A percentile compares a stretch with the other conserved stretches of the same genome.
These are phyloP conservation scores for Caenorhabditis brenneri DNA, from an alignment of 1,140 invertebrate species.

Conservation along the genomic window DNA sequence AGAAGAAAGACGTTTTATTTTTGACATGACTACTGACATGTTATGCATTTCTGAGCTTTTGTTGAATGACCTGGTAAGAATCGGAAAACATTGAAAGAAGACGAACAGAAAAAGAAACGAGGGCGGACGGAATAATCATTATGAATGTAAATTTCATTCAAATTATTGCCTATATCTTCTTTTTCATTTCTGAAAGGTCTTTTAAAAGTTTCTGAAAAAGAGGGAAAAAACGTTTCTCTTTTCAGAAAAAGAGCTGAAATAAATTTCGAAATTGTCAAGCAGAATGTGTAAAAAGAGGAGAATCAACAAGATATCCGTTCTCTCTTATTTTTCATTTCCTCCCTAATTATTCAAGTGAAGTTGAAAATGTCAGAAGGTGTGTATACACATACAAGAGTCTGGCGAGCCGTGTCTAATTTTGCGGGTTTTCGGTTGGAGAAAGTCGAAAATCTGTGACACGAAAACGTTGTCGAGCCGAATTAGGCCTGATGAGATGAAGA, in stretches of 20 bases:
- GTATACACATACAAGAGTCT: not conserved
- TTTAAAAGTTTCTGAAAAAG: too few relatives aligned
- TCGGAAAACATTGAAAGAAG: not conserved
- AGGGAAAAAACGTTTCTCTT: too few relatives aligned
- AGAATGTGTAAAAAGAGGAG: too few relatives aligned
- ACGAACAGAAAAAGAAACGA: not conserved
- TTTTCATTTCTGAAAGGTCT: not conserved
- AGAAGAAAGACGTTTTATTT: not conserved
- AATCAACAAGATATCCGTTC: too few relatives aligned
- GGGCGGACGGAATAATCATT: not conserved
- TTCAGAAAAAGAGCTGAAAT: too few relatives aligned
- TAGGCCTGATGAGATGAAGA: constrained; percentile 23
- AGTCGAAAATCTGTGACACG: constrained; percentile 17
- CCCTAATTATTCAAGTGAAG: not conserved
- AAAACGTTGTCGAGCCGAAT: constrained; percentile 35
- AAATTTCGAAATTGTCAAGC: too few relatives aligned
- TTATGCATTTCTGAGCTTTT: constrained; percentile 18
- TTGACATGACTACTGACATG: constrained; percentile 34
- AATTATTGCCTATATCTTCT: not conserved
- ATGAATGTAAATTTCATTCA: not conserved
- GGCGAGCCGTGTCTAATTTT: constrained; percentile 39
- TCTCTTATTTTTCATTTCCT: not conserved
- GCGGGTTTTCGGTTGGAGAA: not conserved
- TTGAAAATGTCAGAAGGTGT: constrained; percentile 39
- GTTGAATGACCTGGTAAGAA: not conserved